Conservation (phyloP, 2,797 vertebrate genomes). For the Scolopax rusticola region DNA sequence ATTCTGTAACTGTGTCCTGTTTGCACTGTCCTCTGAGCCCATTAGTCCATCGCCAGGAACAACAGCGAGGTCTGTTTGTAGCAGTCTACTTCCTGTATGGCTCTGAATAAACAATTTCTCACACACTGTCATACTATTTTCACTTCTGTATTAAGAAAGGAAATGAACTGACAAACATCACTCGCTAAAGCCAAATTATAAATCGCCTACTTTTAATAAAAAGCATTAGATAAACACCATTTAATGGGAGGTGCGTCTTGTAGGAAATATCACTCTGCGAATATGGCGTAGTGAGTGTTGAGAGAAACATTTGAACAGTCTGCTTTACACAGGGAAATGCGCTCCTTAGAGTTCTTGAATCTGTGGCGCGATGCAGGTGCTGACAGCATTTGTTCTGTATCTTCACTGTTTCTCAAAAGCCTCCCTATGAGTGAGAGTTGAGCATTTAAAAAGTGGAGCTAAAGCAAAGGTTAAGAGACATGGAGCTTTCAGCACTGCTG, state of each 20-base stretch:
- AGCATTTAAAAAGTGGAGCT: neutral
- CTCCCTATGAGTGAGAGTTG: neutral
- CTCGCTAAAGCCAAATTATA: neutral
- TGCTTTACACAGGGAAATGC: constrained; percentile 31
- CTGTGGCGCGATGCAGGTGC: constrained; percentile 9
- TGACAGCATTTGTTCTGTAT: neutral
- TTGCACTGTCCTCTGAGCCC: neutral
- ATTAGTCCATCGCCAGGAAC: neutral
- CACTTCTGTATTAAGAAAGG: neutral
- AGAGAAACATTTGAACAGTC: constrained; percentile 32
- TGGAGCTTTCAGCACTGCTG: neutral
- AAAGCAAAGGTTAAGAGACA: neutral
- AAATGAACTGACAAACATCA: neutral
- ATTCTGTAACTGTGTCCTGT: neutral
- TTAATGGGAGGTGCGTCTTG: neutral
- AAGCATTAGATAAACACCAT: neutral
- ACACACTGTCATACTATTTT: neutral
- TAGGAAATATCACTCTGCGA: neutral
- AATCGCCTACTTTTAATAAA: neutral
- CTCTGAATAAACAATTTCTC: neutral
- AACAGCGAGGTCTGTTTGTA: neutral
- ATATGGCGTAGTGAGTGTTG: neutral
- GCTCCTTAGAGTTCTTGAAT: constrained; percentile 1
- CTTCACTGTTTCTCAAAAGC: constrained; percentile 19
- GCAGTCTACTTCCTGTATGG: neutral